phyloP scores from a whole-genome alignment of 1,140 invertebrate species.

The Eriosoma lanigerum region DNA sequence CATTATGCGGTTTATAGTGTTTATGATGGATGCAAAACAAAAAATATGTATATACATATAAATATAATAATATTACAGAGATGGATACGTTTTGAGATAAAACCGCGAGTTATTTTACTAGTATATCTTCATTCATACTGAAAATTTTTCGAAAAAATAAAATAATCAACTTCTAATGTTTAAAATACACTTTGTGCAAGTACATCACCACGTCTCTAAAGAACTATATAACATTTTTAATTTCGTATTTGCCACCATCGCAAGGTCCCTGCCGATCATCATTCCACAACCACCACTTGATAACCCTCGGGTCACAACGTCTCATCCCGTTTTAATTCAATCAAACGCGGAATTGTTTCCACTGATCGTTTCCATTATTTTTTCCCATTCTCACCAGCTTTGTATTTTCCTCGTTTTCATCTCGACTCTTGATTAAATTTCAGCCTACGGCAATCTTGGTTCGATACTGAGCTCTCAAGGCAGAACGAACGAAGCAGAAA shows the following conservation, averaged over 20 bases:
- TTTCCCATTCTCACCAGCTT: neutral
- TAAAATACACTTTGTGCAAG: neutral
- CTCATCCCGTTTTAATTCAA: constrained; percentile 24
- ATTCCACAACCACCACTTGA: neutral
- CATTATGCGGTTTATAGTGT: constrained; percentile 5
- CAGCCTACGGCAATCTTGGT: constrained; percentile 90
- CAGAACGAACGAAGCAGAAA: constrained; percentile 78
- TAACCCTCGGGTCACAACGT: neutral
- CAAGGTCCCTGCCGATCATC: neutral
- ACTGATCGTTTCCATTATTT: constrained; percentile 1
- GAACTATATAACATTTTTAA: constrained; percentile 5
- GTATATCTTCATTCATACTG: too few species aligned
- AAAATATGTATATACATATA: too few species aligned
- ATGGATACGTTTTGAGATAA: constrained; percentile 34
- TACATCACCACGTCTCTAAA: too few species aligned
- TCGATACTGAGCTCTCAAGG: constrained; percentile 85
- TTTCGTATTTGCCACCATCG: neutral
- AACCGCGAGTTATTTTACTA: too few species aligned
- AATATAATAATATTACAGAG: neutral
- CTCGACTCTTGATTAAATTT: constrained; percentile 58
- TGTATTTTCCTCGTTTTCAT: neutral
- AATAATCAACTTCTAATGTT: neutral
- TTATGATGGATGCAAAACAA: constrained; percentile 17
- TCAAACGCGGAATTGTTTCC: constrained; percentile 11
- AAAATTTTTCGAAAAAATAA: neutral